Conservation (phyloP, 1,140 invertebrate species). For the Drosophila pectinifera region DNA sequence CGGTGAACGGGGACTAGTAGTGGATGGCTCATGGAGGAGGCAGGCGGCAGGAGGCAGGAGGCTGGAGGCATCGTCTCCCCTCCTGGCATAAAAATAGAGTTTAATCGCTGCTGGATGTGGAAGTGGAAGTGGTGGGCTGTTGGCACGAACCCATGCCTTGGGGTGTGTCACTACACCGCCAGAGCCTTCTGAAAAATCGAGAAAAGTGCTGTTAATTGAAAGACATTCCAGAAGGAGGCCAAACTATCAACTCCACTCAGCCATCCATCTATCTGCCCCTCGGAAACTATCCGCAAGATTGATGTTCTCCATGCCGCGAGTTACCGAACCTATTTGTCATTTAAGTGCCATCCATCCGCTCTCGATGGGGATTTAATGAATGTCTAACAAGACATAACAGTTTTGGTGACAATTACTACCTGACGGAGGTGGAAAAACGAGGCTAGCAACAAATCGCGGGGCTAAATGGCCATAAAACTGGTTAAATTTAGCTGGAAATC, state of each 20-base stretch:
- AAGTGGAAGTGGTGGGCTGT: constrained; percentile 19
- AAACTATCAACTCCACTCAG: constrained; percentile 23
- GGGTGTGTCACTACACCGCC: constrained; percentile 44
- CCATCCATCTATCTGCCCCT: constrained; percentile 7
- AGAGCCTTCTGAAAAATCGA: constrained; percentile 13
- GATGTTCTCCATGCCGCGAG: constrained; percentile 9
- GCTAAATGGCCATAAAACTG: constrained; percentile 22
- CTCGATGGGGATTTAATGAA: constrained; percentile 38
- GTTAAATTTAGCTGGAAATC: constrained; percentile 32
- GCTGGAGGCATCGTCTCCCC: constrained; percentile 3
- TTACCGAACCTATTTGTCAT: constrained; percentile 24
- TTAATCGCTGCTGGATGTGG: constrained; percentile 51
- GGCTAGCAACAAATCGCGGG: background rate
- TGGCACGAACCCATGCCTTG: constrained; percentile 13
- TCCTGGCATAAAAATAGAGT: constrained; percentile 61
- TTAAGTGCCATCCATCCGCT: constrained; percentile 22
- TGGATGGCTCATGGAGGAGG: constrained; percentile 8
- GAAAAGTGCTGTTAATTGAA: constrained; percentile 64
- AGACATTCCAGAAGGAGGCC: constrained; percentile 47
- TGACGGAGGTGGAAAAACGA: constrained; percentile 13
- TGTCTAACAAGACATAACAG: constrained; percentile 33
- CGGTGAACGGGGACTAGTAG: background rate
- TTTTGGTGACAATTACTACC: constrained; percentile 12
- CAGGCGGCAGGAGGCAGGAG: too few species aligned
- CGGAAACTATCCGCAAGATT: constrained; percentile 19